A percentile compares a stretch with the other conserved stretches of the same genome.
Evolutionary conservation across 2,113 vertebrate genomes (phyloP).

Genomic region (Bombycilla garrulus): DNA sequence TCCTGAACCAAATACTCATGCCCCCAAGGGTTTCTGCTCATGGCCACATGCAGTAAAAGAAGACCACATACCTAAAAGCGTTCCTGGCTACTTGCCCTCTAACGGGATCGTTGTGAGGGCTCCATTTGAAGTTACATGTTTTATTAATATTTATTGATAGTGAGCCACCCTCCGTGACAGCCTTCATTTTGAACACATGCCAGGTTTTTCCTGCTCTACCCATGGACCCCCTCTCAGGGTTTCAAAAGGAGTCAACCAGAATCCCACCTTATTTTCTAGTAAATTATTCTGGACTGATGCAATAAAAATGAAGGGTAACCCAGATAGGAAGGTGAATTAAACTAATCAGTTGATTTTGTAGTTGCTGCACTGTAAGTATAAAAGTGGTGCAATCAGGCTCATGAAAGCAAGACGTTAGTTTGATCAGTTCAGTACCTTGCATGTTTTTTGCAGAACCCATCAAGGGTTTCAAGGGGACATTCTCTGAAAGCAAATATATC

Average conservation of each 20-base stretch:
- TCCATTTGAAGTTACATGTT: background rate
- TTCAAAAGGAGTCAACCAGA: background rate
- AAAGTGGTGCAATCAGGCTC: background rate
- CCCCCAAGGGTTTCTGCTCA: background rate
- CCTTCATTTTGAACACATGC: background rate
- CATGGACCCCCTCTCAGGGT: background rate
- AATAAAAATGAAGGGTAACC: background rate
- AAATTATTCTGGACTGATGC: background rate
- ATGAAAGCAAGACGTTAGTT: background rate
- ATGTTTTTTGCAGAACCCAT: background rate
- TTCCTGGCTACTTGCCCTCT: background rate
- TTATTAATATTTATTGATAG: background rate
- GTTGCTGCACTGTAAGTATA: background rate
- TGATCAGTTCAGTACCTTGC: background rate
- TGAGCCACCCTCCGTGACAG: background rate
- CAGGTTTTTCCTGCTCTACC: background rate
- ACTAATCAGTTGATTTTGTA: background rate
- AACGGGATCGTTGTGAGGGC: background rate
- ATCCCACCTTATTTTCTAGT: background rate
- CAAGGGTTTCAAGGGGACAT: background rate
- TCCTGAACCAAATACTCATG: background rate
- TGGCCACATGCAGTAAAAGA: background rate
- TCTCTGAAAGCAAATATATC: background rate
- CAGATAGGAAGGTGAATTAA: background rate
- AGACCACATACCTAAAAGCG: background rate